Evolutionary conservation across 2,113 vertebrate genomes (phyloP), one percentile per base, ranked within the genome.

Genomic region (Zosterops borbonicus): DNA sequence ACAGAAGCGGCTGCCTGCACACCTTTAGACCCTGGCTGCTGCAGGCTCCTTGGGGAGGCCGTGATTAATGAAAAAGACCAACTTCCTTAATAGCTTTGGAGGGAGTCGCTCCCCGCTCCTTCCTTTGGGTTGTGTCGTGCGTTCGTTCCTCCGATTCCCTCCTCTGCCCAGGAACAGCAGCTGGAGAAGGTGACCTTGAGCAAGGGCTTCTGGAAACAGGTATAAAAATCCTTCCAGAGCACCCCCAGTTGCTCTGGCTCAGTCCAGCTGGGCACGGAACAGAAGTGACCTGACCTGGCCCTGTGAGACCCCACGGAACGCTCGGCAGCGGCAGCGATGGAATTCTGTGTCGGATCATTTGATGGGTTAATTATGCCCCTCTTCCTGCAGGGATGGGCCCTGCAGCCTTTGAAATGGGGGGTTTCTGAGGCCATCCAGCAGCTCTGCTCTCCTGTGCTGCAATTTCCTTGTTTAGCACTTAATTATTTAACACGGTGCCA

Each of bases 41-140:
- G 93, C 82, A 15, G 92, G 90, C 94, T 94, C 94, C 95, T 95
- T 15, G 49, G 96, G 94, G 95, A 94, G 85, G 75, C 88, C 94
- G 83, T 96, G 96, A 96, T 96, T 96, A 96, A 96, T 96, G 95
- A 96, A 95, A 95, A 97, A 96, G 90, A 95, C 92, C 96, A 96
- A 96, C 90, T 97, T 96, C 95, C 96, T 89, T 96, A 96, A 97
- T 96, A 96, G 95, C 95, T 83, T 96, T 92, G 94, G 93, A 90
- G 95, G 93, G 92, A 96, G 90, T 5, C 2, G 28, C 86, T 95
- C 90, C 50, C 68, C 6, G 14, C 90, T 94, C 94, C 52, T 93
- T 79, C 90, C 95, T 94, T 89, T 23, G 83, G 88, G 73, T 27
- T 86, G 90, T 89, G 92, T 92, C 4, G 1, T 33, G 93, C 4